phyloP scores from a whole-genome alignment of 2,888 invertebrate species.

The Brachypterus glaber region DNA sequence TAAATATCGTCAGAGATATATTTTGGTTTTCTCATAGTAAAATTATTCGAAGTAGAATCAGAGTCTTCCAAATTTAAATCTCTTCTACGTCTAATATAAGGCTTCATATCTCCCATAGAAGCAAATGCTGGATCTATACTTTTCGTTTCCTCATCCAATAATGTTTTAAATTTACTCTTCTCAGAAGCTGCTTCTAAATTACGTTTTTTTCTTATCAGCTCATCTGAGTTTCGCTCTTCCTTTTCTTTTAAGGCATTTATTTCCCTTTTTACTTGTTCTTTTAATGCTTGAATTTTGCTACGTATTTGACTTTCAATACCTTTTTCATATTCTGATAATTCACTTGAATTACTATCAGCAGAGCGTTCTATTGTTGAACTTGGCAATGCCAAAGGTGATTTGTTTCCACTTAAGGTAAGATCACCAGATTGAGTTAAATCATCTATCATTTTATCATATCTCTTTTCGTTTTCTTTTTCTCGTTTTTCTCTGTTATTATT shows the following conservation, averaged over 20 bases:
- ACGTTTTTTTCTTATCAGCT: constrained; percentile 25
- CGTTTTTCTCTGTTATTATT: too few species aligned
- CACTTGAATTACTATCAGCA: not conserved
- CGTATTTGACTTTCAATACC: constrained; percentile 27
- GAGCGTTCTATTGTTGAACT: not conserved
- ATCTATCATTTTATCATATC: not conserved
- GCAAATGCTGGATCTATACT: constrained; percentile 30
- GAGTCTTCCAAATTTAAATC: constrained; percentile 11
- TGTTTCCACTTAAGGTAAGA: constrained; percentile 4
- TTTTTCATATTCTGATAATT: constrained; percentile 20
- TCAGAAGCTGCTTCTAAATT: constrained; percentile 17
- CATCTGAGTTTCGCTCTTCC: constrained; percentile 3
- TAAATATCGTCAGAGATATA: constrained; percentile 1
- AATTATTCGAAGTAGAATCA: not conserved
- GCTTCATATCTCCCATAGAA: constrained; percentile 22
- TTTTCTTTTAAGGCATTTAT: constrained; percentile 21
- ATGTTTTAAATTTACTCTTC: constrained; percentile 19
- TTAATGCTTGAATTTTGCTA: constrained; percentile 26
- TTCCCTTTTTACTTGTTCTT: constrained; percentile 30
- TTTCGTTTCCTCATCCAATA: constrained; percentile 32
- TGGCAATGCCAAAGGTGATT: constrained; percentile 1
- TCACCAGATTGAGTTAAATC: constrained; percentile 2
- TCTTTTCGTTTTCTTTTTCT: too few species aligned
- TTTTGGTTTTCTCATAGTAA: constrained; percentile 4
- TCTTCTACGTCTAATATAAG: constrained; percentile 30